Conservation (phyloP, 2,797 vertebrate species). For the Taenioides sp. region DNA sequence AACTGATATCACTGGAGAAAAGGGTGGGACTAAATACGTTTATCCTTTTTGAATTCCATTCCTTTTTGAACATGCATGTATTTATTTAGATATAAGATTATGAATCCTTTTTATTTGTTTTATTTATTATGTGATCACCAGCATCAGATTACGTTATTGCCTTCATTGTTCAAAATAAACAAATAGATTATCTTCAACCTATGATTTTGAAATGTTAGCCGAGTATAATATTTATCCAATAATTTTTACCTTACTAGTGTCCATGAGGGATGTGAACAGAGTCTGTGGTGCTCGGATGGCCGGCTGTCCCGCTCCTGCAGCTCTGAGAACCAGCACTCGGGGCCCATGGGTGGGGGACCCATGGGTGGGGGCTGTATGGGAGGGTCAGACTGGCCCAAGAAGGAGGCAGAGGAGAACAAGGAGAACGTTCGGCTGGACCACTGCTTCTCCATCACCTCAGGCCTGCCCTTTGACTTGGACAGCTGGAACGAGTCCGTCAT, state of each 20-base stretch:
- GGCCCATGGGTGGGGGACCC: slow-evolving; percentile 62
- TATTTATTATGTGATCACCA: no score
- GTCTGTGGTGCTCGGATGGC: slow-evolving; percentile 81
- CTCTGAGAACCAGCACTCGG: slow-evolving; percentile 72
- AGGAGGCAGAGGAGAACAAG: slow-evolving; percentile 95
- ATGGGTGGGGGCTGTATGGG: slow-evolving; percentile 57
- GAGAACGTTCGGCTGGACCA: slow-evolving; percentile 90
- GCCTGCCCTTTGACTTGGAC: slow-evolving; percentile 89
- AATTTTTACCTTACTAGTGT: slow-evolving; percentile 45
- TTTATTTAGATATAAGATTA: no score
- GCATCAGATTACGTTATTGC: no score
- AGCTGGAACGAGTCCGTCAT: slow-evolving; percentile 91
- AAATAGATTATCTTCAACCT: no score
- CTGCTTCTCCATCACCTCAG: slow-evolving; percentile 87
- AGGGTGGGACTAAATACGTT: no score
- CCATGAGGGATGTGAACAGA: slow-evolving; percentile 82
- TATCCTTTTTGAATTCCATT: no score
- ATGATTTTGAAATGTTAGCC: no score
- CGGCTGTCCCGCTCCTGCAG: slow-evolving; percentile 78
- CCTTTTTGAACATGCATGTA: no score
- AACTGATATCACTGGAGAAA: no score
- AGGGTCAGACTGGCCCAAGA: slow-evolving; percentile 80
- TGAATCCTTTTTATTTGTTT: no score
- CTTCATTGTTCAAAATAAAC: no score
- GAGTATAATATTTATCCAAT: no score